phyloP scores from a whole-genome alignment of 2,113 vertebrate species.

The Heloderma charlesbogerti region DNA sequence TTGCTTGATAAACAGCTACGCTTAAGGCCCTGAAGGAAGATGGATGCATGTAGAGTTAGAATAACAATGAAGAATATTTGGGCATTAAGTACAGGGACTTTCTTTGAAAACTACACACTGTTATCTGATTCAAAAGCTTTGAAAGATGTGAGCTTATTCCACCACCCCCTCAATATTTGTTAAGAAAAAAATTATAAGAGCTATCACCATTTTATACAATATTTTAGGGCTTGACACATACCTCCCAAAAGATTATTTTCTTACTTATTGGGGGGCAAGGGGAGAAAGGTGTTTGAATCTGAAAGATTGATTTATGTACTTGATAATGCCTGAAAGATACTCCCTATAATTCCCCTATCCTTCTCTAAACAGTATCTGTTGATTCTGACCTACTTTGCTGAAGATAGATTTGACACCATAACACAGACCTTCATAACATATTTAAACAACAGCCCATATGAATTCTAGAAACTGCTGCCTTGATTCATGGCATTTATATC shows the following conservation, averaged over 20 bases:
- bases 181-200: background rate
- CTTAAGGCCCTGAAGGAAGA: conserved; percentile 54
- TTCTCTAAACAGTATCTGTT: conserved; percentile 23
- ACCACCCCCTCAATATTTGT: conserved; percentile 53
- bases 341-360: conserved; percentile 25
- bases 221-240: conserved; percentile 13
- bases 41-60: conserved; percentile 53
- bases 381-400: conserved; percentile 39
- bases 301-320: conserved; percentile 46
- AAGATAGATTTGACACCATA: conserved; percentile 15
- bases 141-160: conserved; percentile 8
- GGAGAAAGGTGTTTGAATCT: background rate
- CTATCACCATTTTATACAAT: background rate
- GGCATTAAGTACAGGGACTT: conserved; percentile 35
- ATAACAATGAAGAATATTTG: conserved; percentile 57
- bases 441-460: background rate
- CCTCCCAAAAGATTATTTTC: conserved; percentile 2
- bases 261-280: conserved; percentile 39
- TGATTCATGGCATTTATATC: conserved; percentile 7
- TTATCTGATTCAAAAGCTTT: conserved; percentile 49
- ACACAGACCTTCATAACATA: conserved; percentile 6
- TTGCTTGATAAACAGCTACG: conserved; percentile 60
- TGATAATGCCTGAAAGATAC: conserved; percentile 34
- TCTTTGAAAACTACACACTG: conserved; percentile 54
- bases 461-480: conserved; percentile 17